These are phyloP conservation scores for Cuniculus paca DNA, from an alignment of 2,797 vertebrate genomes.

Conservation along the genomic window DNA sequence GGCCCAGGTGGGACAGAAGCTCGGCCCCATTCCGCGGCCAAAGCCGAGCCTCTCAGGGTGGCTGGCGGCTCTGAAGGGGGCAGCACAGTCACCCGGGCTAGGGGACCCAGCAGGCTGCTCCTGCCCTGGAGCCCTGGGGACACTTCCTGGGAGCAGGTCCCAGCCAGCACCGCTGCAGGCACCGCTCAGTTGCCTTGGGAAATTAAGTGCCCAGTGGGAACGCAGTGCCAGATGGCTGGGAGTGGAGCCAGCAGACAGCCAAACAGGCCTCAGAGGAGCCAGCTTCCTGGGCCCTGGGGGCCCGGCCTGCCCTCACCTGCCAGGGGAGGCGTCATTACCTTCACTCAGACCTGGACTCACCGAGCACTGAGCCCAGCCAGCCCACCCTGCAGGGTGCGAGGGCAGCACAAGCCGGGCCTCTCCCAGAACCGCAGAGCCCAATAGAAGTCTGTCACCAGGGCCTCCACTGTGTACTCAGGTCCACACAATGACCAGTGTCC, in stretches of 20 bases:
- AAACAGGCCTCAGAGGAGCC: fast-evolving
- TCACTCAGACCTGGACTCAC: neutral
- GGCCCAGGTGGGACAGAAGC: neutral
- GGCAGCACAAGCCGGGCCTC: neutral
- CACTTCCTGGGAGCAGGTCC: neutral
- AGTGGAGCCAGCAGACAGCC: neutral
- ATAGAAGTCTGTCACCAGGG: neutral
- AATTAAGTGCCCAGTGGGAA: neutral
- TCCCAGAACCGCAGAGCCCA: neutral
- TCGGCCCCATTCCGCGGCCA: fast-evolving
- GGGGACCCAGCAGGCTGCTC: neutral
- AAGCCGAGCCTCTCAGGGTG: no score
- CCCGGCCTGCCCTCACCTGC: neutral
- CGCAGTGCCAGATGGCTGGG: neutral
- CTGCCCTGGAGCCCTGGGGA: neutral
- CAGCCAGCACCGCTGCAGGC: neutral
- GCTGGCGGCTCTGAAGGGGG: neutral
- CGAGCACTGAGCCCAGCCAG: neutral
- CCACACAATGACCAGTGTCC: fast-evolving
- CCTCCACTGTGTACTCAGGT: neutral
- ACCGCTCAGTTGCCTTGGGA: neutral
- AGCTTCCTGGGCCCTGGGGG: neutral
- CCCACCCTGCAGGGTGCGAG: fast-evolving
- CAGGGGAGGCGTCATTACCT: neutral
- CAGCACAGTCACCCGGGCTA: fast-evolving